Percentiles rank a stretch among this genome's conserved stretches.
Evolutionary conservation across 2,888 invertebrate genomes (phyloP).

Genomic region (Pristionchus mayeri): DNA sequence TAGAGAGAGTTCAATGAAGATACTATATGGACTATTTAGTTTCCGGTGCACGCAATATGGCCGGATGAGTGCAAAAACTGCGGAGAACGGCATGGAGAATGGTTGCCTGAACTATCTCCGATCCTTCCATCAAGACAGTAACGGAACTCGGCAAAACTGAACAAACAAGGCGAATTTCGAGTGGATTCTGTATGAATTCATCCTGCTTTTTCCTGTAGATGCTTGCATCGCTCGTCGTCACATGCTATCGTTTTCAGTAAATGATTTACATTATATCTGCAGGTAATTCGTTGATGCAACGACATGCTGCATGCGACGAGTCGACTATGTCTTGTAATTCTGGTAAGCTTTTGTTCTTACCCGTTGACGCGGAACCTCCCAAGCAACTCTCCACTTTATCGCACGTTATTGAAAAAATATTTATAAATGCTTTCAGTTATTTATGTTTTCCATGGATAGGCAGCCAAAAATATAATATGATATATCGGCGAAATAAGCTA

Average conservation of each 20-base stretch:
- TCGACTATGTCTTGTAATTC: not conserved
- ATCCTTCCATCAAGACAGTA: not conserved
- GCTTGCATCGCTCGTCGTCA: constrained; percentile 18
- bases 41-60: no score
- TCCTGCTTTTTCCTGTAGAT: constrained; percentile 1
- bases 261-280: not conserved
- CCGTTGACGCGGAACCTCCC: no score
- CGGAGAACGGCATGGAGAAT: not conserved
- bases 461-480: no score
- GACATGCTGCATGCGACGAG: not conserved
- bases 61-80: not conserved
- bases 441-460: no score
- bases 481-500: no score
- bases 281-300: constrained; percentile 11
- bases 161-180: constrained; percentile 11
- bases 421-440: no score
- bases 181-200: constrained; percentile 29
- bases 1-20: constrained; percentile 3
- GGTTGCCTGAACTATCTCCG: constrained; percentile 1
- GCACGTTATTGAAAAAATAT: no score
- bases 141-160: not conserved
- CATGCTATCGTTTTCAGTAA: not conserved
- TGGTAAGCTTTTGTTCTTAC: no score
- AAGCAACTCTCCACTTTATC: no score
- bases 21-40: not conserved